These are phyloP conservation scores for Puntigrus tetrazona DNA, from an alignment of 2,113 vertebrate genomes.

Conservation along the genomic window DNA sequence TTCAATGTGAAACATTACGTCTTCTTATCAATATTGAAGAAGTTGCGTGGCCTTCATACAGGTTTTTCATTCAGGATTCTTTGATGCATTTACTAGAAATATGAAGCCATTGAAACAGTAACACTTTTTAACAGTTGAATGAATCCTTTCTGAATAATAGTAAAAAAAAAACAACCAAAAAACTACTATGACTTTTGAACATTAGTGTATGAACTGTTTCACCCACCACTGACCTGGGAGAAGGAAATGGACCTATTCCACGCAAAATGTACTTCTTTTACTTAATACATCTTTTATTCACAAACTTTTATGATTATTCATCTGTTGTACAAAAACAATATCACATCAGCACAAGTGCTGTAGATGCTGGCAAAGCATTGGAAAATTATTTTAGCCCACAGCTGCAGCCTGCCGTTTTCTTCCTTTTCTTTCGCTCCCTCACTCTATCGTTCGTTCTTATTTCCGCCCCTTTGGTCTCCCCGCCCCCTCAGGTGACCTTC, in stretches of 20 bases:
- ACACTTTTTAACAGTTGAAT: neutral
- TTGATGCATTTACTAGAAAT: neutral
- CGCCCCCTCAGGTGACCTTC: constrained; percentile 51
- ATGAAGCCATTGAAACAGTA: neutral
- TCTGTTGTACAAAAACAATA: neutral
- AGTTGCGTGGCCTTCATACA: neutral
- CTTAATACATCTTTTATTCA: neutral
- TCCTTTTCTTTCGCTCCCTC: neutral
- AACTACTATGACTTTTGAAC: neutral
- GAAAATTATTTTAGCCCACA: constrained; percentile 27
- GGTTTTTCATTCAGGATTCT: neutral
- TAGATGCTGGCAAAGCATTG: neutral
- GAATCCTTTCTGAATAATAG: neutral
- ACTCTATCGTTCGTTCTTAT: constrained; percentile 3
- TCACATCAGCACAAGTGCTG: neutral
- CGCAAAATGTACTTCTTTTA: neutral
- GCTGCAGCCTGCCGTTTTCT: constrained; percentile 3
- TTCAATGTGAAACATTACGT: neutral
- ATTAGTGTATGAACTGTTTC: neutral
- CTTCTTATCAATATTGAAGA: neutral
- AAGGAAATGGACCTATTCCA: neutral
- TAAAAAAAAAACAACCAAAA: neutral
- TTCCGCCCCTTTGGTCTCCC: neutral
- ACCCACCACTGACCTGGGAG: neutral
- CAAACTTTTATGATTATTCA: neutral